Base-by-base conservation (phyloP, 2,113 vertebrate genomes). In the Lynx canadensis region DNA sequence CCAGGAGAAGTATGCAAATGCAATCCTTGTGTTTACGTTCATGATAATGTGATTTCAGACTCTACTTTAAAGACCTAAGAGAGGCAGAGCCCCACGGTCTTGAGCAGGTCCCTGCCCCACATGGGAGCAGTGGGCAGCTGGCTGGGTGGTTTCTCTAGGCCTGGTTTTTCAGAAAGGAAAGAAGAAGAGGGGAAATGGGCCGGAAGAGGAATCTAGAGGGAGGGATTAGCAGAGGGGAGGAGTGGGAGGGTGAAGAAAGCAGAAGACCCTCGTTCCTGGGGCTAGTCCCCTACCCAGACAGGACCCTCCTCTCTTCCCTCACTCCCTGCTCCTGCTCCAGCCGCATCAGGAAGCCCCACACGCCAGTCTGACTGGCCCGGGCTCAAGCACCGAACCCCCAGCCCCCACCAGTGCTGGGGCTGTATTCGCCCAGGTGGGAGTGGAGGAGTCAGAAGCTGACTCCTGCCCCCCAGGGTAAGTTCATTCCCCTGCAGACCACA, bases 341-440 rank as follows among this genome's bases (percentile, higher is more conserved):
- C 21, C 36, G 19, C 2, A 45, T 1, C 45, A 4, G 38, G 19
- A 60, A 68, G 63, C 41, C 50, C 45, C 55, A 7, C 25, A 4
- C 16, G 66, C 57, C 55, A 19, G n/a, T 50, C 45, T 85, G 60
- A 63, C 2, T 0, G 25, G 92, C 16, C 89, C 45, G 50, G 74
- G 29, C 57, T 93, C 33, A 11, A 69, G 21, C 18, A n/a, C 50
- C 4, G 41, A 25, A 11, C 50, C 60, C 36, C 19, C 19, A 21
- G 33, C 33, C 18, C 41, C 18, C 11, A 2, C 15, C 74, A 16
- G n/a, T 45, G 55, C 21, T 36, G 50, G 55, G 45, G 41, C 57
- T 14, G 1, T 27, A 18, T n/a, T 50, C 18, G 81, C 3, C 41
- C 11, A 29, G 31, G 31, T 25, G 0, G 0, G 23, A 52, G 7